Evolutionary conservation across 2,797 vertebrate species (phyloP).

Genomic region (Scolopax rusticola): DNA sequence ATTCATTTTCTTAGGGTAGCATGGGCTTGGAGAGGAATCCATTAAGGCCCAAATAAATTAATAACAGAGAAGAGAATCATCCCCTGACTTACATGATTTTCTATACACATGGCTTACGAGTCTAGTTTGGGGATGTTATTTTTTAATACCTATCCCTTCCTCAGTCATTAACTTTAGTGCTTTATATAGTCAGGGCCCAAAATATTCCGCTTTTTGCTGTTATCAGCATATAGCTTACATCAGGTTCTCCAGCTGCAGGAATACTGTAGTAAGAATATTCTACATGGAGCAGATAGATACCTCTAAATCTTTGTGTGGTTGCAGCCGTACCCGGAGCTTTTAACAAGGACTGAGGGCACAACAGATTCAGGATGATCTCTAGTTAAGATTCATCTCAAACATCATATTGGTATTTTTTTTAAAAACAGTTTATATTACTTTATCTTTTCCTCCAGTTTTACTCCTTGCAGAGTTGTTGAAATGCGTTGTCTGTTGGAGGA

Average conservation of each 20-base stretch:
- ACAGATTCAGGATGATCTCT: background rate
- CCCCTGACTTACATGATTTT: background rate
- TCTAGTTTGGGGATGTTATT: background rate
- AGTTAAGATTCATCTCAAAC: background rate
- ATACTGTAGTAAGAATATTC: background rate
- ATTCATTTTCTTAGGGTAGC: constrained; percentile 61
- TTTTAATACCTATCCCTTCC: background rate
- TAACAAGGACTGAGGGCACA: background rate
- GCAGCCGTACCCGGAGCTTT: background rate
- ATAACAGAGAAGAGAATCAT: constrained; percentile 4
- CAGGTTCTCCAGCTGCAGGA: background rate
- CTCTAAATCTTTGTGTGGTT: background rate
- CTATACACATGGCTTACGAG: background rate
- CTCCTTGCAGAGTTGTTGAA: background rate
- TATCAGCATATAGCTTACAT: background rate
- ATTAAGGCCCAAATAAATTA: constrained; percentile 56
- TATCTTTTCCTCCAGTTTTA: background rate
- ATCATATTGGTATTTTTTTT: background rate
- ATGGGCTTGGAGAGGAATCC: constrained; percentile 31
- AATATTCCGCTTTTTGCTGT: background rate
- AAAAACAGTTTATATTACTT: background rate
- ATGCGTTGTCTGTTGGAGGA: constrained; percentile 46
- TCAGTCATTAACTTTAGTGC: background rate
- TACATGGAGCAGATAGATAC: background rate
- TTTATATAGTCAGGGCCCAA: background rate